These are phyloP conservation scores for Peromyscus nudipes DNA, from an alignment of 2,797 vertebrate species.

Conservation along the genomic window DNA sequence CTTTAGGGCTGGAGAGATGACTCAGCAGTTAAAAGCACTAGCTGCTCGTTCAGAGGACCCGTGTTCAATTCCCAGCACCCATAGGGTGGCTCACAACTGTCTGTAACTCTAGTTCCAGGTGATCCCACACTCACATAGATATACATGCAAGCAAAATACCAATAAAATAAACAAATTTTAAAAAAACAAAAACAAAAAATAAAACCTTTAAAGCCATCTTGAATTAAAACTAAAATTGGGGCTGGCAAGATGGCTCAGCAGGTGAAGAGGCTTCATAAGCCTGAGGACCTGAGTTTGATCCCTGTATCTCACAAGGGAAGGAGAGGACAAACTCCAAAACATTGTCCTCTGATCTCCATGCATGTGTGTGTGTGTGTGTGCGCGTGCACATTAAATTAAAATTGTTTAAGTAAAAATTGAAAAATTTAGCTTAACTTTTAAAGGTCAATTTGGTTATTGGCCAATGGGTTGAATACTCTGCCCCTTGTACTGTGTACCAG, in stretches of 20 bases:
- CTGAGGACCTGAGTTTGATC: not conserved
- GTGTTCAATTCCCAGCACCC: not conserved
- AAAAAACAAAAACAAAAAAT: not conserved
- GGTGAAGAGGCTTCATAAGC: not conserved
- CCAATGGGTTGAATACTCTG: not conserved
- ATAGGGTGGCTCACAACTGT: not conserved
- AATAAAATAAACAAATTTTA: not conserved
- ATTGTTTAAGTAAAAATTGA: not conserved
- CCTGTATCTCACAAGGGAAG: too few species aligned
- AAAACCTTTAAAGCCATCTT: slow-evolving; percentile 18
- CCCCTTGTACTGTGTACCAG: not conserved
- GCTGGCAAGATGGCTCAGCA: not conserved
- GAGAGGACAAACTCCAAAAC: not conserved
- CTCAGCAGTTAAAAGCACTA: not conserved
- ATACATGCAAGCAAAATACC: not conserved
- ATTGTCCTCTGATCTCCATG: not conserved
- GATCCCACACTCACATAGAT: not conserved
- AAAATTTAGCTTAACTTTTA: not conserved
- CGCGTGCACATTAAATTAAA: not conserved
- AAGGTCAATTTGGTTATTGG: not conserved
- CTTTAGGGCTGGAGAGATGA: not conserved
- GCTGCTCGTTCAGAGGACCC: not conserved
- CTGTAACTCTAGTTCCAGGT: not conserved
- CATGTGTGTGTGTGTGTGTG: too few species aligned
- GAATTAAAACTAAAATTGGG: not conserved